Conservation (phyloP, 2,797 vertebrate species). For the Lepidocolaptes lacrymiger region DNA sequence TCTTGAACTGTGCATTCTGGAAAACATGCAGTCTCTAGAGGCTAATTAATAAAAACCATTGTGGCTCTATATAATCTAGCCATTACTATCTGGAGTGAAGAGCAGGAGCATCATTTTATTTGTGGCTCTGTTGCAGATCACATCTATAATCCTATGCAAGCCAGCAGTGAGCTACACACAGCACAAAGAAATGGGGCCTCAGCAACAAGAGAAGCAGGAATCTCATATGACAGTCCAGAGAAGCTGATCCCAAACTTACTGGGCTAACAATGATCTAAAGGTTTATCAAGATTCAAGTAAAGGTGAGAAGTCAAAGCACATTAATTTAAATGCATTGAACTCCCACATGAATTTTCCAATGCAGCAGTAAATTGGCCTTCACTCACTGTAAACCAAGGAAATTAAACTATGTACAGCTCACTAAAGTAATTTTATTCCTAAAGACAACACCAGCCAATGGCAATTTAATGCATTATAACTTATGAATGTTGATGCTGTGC, state of each 20-base stretch:
- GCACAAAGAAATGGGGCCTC: not conserved
- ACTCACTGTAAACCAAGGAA: conserved; percentile 41
- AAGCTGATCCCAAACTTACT: not conserved
- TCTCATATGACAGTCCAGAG: rapidly evolving
- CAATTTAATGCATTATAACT: conserved; percentile 47
- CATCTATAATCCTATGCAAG: not conserved
- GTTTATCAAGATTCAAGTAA: not conserved
- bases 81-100: not conserved
- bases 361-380: conserved; percentile 1
- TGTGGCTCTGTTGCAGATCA: not conserved
- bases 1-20: not conserved
- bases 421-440: conserved; percentile 32
- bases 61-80: not conserved
- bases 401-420: conserved; percentile 37
- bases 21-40: not conserved
- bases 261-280: not conserved
- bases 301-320: conserved; percentile 23
- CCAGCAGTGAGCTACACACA: not conserved
- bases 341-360: not conserved
- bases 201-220: conserved; percentile 44
- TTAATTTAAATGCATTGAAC: conserved; percentile 17
- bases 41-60: not conserved
- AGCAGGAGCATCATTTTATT: not conserved
- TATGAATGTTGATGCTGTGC: conserved; percentile 51
- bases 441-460: conserved; percentile 40